Conservation (phyloP, 2,888 invertebrate species). For the Leucoptera coffeella region DNA sequence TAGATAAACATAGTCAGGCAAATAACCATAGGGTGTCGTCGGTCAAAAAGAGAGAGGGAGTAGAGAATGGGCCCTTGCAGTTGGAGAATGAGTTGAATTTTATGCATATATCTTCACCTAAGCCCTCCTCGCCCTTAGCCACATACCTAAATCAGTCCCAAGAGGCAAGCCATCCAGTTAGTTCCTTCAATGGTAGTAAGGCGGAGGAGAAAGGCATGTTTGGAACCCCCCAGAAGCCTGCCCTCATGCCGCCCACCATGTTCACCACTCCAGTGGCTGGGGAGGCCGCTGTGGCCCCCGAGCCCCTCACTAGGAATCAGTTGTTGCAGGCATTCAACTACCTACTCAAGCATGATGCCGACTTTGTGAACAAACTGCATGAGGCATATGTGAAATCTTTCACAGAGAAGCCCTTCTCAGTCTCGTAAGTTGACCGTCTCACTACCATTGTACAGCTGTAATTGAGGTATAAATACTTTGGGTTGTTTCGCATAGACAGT, state of each 20-base stretch:
- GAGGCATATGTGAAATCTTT: conserved; percentile 89
- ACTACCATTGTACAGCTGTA: conserved; percentile 39
- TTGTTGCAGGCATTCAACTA: conserved; percentile 84
- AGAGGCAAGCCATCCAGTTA: conserved; percentile 26
- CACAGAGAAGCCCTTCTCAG: conserved; percentile 55
- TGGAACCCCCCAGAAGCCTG: conserved; percentile 57
- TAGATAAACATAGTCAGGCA: conserved; percentile 17
- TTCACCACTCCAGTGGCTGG: conserved; percentile 59
- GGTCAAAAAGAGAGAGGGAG: conserved; percentile 20
- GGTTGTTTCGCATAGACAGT: conserved; percentile 23
- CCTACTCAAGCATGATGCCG: conserved; percentile 79
- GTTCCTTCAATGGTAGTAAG: conserved; percentile 25
- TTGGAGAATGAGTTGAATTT: conserved; percentile 48
- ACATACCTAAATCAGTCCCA: conserved; percentile 46
- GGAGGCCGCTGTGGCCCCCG: conserved; percentile 40
- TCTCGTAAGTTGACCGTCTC: conserved; percentile 32
- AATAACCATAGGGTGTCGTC: conserved; percentile 27
- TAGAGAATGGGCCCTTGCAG: conserved; percentile 29
- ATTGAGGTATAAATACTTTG: conserved; percentile 37
- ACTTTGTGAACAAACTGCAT: conserved; percentile 83
- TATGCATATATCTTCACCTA: conserved; percentile 49
- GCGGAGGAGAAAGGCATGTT: conserved; percentile 21
- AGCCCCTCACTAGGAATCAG: conserved; percentile 82
- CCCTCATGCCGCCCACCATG: conserved; percentile 83
- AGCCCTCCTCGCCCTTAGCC: conserved; percentile 49